These are phyloP conservation scores for Amblyteles armatorius DNA, from an alignment of 2,888 invertebrate species.

Conservation along the genomic window DNA sequence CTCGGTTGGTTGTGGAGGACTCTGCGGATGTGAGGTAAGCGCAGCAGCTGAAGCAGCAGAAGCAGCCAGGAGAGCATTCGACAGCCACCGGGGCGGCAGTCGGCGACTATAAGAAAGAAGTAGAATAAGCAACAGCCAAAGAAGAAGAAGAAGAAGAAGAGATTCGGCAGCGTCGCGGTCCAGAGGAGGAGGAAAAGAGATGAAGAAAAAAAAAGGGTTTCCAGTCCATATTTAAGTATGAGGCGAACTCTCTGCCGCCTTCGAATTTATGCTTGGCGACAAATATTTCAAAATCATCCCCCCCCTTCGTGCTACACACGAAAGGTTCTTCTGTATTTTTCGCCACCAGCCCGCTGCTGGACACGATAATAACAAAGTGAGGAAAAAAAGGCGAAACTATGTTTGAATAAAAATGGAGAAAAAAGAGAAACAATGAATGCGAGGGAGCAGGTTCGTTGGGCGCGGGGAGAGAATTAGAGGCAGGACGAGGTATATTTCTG, in stretches of 20 bases:
- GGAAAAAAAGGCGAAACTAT: constrained; percentile 13
- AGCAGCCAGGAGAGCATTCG: constrained; percentile 62
- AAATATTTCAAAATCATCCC: constrained; percentile 83
- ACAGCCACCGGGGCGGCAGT: constrained; percentile 66
- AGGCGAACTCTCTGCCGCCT: constrained; percentile 75
- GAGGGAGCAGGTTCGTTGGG: neutral
- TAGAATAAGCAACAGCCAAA: constrained; percentile 46
- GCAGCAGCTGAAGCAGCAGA: constrained; percentile 68
- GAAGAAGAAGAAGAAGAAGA: constrained; percentile 56
- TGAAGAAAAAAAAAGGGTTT: constrained; percentile 66
- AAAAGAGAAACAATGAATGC: constrained; percentile 57
- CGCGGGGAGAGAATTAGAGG: constrained; percentile 72
- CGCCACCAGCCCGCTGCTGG: constrained; percentile 39
- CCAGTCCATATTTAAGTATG: constrained; percentile 83
- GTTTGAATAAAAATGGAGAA: constrained; percentile 39
- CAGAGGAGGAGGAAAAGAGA: constrained; percentile 53
- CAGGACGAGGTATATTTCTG: constrained; percentile 39
- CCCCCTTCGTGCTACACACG: constrained; percentile 51
- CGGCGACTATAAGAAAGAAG: constrained; percentile 54
- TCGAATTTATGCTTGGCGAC: constrained; percentile 83
- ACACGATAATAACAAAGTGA: constrained; percentile 41
- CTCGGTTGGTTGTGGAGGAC: constrained; percentile 47
- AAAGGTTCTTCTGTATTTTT: constrained; percentile 43
- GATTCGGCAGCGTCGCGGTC: constrained; percentile 49
- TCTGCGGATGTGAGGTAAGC: constrained; percentile 73